phyloP scores from a whole-genome alignment of 2,888 invertebrate genomes.

The Eretmocerus hayati region DNA sequence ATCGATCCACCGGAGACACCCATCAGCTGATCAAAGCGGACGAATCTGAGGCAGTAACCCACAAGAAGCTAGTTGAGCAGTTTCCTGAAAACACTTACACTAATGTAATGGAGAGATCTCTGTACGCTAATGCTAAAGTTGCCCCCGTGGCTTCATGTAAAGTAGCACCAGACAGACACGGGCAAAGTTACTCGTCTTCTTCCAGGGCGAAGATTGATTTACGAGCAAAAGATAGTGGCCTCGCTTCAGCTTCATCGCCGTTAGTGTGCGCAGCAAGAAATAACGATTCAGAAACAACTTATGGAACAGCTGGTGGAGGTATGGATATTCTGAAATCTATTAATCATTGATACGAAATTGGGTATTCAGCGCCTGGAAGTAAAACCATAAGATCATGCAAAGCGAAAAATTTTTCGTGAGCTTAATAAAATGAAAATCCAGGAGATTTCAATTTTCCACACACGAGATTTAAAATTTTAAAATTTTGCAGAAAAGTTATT shows the following conservation, averaged over 20 bases:
- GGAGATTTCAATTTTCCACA: no score
- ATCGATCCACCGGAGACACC: not conserved
- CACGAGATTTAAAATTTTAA: no score
- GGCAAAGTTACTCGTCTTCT: not conserved
- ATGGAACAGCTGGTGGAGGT: no score
- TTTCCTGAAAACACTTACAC: constrained; percentile 45
- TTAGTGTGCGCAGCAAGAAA: not conserved
- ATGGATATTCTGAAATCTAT: no score
- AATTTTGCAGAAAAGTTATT: no score
- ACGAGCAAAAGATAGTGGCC: not conserved
- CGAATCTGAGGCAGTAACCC: constrained; percentile 55
- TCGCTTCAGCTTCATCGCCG: not conserved
- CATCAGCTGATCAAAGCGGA: constrained; percentile 50
- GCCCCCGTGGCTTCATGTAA: constrained; percentile 6
- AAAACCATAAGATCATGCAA: no score
- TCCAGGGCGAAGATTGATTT: constrained; percentile 13
- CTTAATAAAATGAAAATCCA: no score
- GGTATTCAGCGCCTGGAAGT: no score
- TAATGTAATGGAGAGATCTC: constrained; percentile 44
- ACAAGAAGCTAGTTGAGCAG: constrained; percentile 53
- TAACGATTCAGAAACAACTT: no score
- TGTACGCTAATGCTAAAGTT: constrained; percentile 34
- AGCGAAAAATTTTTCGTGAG: no score
- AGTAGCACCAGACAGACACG: no score
- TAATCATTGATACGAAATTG: no score